These are phyloP conservation scores for Lasaia peninsularis DNA, from an alignment of 1,140 invertebrate genomes.

Conservation along the genomic window DNA sequence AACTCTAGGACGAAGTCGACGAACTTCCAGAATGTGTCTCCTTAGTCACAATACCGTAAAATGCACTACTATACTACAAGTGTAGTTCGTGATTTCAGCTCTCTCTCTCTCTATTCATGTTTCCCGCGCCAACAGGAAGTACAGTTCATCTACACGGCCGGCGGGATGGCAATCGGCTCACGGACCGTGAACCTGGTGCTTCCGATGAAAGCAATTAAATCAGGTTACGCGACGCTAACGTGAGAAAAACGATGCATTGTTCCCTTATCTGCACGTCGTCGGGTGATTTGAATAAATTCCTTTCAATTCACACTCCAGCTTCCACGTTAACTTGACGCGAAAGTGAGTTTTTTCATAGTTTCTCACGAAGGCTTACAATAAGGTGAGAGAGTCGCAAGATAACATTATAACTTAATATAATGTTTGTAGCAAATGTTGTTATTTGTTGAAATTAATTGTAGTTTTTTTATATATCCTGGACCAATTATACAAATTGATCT, in stretches of 20 bases:
- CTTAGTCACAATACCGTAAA: no score
- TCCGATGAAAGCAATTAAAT: slow-evolving; percentile 6
- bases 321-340: not conserved
- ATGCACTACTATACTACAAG: no score
- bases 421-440: no score
- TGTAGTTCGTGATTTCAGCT: not conserved
- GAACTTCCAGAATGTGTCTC: no score
- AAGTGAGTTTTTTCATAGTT: not conserved
- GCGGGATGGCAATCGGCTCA: not conserved
- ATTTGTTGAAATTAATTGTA: no score
- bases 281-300: not conserved
- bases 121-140: not conserved
- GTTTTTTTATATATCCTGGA: no score
- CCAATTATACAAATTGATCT: no score
- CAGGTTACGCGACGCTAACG: slow-evolving; percentile 6
- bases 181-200: slow-evolving; percentile 1
- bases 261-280: not conserved
- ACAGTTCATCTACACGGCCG: slow-evolving; percentile 7
- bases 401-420: no score
- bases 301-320: not conserved
- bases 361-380: not conserved
- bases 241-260: slow-evolving; percentile 1
- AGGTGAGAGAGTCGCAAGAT: no score
- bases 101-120: no score
- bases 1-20: no score